These are phyloP conservation scores for Sphinx pinastri DNA, from an alignment of 2,888 invertebrate genomes.

Conservation along the genomic window DNA sequence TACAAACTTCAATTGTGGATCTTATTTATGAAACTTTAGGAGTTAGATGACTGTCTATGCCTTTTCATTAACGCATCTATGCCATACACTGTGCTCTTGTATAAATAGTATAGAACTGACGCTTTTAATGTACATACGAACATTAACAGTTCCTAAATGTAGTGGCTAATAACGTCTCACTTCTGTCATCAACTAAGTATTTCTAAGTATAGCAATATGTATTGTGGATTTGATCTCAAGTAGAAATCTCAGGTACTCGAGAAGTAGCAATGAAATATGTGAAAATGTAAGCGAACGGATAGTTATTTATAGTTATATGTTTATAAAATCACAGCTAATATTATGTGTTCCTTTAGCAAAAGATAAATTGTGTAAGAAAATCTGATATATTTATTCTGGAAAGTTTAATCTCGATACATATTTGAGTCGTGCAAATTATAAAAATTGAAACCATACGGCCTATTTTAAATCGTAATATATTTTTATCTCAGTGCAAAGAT, in stretches of 20 bases:
- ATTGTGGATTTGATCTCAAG: conserved; percentile 51
- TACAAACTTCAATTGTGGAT: neutral
- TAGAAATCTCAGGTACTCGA: conserved; percentile 40
- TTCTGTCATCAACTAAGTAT: conserved; percentile 6
- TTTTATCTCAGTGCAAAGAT: neutral
- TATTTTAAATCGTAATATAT: conserved; percentile 9
- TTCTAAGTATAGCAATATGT: conserved; percentile 24
- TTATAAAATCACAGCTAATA: conserved; percentile 3
- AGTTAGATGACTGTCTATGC: conserved; percentile 5
- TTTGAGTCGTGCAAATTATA: neutral
- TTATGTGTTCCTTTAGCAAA: neutral
- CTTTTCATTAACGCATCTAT: conserved; percentile 23
- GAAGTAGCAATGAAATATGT: conserved; percentile 9
- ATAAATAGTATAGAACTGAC: neutral
- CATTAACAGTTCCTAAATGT: conserved; percentile 34
- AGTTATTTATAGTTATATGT: conserved; percentile 1
- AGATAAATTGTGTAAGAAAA: neutral
- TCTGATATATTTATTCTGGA: neutral
- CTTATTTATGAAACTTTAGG: neutral
- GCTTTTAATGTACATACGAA: conserved; percentile 25
- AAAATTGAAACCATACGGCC: conserved; percentile 5
- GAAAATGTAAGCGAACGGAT: neutral
- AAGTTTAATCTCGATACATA: conserved; percentile 12
- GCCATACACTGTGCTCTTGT: conserved; percentile 22
- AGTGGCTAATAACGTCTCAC: conserved; percentile 29